phyloP scores from a whole-genome alignment of 1,140 invertebrate species.

The Brachionus plicatilis region DNA sequence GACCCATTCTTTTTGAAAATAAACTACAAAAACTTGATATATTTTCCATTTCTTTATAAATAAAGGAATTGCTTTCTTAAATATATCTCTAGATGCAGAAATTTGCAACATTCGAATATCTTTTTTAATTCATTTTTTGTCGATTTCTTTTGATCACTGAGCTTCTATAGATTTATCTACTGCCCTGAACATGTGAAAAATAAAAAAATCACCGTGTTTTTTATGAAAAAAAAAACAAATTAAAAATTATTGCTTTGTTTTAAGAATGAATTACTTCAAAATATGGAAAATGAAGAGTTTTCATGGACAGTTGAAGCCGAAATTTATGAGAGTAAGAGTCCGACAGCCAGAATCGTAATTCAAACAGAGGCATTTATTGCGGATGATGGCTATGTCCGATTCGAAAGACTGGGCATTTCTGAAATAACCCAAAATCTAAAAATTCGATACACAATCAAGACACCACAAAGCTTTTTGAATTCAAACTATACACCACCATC shows the following conservation, averaged over 20 bases:
- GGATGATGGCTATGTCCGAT: background rate
- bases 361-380: background rate
- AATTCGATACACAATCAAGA: background rate
- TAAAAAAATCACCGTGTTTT: too few relatives aligned
- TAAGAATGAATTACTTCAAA: background rate
- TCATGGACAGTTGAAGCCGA: background rate
- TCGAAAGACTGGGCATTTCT: constrained; percentile 2
- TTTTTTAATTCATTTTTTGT: too few relatives aligned
- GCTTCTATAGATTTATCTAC: too few relatives aligned
- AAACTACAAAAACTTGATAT: too few relatives aligned
- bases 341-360: background rate
- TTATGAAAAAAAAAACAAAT: too few relatives aligned
- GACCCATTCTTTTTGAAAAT: too few relatives aligned
- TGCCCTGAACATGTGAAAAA: too few relatives aligned
- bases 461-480: background rate
- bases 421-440: background rate
- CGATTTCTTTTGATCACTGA: too few relatives aligned
- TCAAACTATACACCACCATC: background rate
- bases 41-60: too few relatives aligned
- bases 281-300: background rate
- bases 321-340: background rate
- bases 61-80: too few relatives aligned
- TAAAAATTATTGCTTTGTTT: background rate
- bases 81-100: too few relatives aligned
- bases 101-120: too few relatives aligned